Base-by-base conservation (phyloP, 1,140 invertebrate genomes). In the Hyposmocoma kahamanoa region DNA sequence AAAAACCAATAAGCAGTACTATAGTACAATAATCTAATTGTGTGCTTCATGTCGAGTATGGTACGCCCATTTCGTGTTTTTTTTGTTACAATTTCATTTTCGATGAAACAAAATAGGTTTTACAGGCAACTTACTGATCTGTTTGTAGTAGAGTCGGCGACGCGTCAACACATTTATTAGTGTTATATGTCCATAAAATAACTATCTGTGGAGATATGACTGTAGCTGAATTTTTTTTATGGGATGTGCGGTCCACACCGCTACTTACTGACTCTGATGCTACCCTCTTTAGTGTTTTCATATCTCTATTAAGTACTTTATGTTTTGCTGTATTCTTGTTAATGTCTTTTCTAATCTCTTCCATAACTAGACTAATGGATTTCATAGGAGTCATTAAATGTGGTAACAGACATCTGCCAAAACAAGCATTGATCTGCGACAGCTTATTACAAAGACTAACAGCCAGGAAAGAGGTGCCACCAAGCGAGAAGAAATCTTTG, bases 111-210 rank as follows among this genome's bases (percentile, higher is more conserved):
- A n/a, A n/a, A n/a, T n/a, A n/a, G n/a, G n/a, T n/a, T n/a, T n/a
- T n/a, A n/a, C n/a, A n/a, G n/a, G 50, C 10, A 47, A 72, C 83
- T 81, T 88, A 91, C 90, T 70, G 76, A 32, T 68, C 65, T 60
- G 72, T 77, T 56, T 81, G 43, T 59, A 89, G 88, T 50, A 91
- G 47, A 47, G 89, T 82, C 13, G 92, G 91, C 18, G 90, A 90
- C 38, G 90, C 89, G 88, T 94, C 92, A 17, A 94, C 88, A 87
- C 93, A 94, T 71, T 93, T 93, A 42, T 88, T 80, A 41, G 92
- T 88, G 73, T 93, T 72, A 72, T 86, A 89, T 28, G 77, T 86
- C 89, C 90, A 92, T 3, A 73, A 34, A 11, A 3, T 32, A n/a
- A 2, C 10, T 13, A 6, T 1, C 28, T 6, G 28, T 10, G 28